A percentile compares a stretch with the other conserved stretches of the same genome.
Evolutionary conservation across 2,888 invertebrate genomes (phyloP).

Genomic region (Metallyticus violacea): DNA sequence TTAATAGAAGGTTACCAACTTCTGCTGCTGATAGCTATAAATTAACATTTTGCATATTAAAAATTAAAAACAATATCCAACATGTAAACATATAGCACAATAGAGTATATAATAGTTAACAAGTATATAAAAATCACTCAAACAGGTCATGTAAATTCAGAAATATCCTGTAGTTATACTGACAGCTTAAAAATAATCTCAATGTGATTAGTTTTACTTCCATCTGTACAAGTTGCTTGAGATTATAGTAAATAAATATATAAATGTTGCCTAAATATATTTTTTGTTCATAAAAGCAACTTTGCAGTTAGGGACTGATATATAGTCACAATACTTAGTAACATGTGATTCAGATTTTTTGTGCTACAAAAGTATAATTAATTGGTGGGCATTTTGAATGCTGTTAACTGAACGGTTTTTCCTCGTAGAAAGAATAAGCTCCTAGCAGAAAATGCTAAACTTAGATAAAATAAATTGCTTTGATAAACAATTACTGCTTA

Average conservation of each 20-base stretch:
- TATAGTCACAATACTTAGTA: no score
- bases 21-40: not conserved
- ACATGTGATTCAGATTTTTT: no score
- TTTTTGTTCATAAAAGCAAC: no score
- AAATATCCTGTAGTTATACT: no score
- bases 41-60: no score
- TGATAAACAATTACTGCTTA: not conserved
- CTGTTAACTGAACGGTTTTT: not conserved
- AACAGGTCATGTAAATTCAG: not conserved
- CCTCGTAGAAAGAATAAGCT: not conserved
- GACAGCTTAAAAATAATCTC: not conserved
- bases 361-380: not conserved
- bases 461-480: not conserved
- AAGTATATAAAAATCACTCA: not conserved
- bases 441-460: not conserved
- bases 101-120: not conserved
- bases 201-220: not conserved
- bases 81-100: no score
- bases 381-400: not conserved
- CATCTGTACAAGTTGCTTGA: not conserved
- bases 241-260: not conserved
- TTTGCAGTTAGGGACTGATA: not conserved
- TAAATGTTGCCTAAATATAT: not conserved
- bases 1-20: not conserved
- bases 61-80: no score